A percentile compares a stretch with the other conserved stretches of the same genome.
These are phyloP conservation scores for Epistrophe eligans DNA, from an alignment of 2,888 invertebrate genomes.

Conservation along the genomic window DNA sequence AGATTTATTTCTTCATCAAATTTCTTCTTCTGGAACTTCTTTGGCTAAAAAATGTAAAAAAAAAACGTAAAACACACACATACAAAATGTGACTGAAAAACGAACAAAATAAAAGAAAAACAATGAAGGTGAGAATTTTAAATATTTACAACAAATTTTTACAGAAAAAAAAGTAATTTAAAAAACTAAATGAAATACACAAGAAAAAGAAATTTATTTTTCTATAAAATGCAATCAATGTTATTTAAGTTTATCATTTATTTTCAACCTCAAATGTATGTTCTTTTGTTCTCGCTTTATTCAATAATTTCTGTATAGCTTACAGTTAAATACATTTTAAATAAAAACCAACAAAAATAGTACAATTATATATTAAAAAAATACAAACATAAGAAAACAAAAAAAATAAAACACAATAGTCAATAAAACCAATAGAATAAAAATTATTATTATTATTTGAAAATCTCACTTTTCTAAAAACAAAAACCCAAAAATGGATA, in stretches of 20 bases:
- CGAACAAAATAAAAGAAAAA: slow-evolving; percentile 22
- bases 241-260: slow-evolving; percentile 41
- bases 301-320: slow-evolving; percentile 50
- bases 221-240: slow-evolving; percentile 65
- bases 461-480: slow-evolving; percentile 74
- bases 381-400: slow-evolving; percentile 41
- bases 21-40: slow-evolving; percentile 75
- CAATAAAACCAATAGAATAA: slow-evolving; percentile 73
- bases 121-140: slow-evolving; percentile 73
- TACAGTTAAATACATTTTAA: slow-evolving; percentile 63
- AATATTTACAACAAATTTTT: slow-evolving; percentile 64
- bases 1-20: slow-evolving; percentile 65
- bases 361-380: slow-evolving; percentile 74
- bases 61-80: slow-evolving; percentile 10
- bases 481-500: slow-evolving; percentile 22
- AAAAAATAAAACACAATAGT: slow-evolving; percentile 65
- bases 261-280: slow-evolving; percentile 12
- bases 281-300: not conserved
- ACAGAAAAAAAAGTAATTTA: slow-evolving; percentile 13
- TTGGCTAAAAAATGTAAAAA: slow-evolving; percentile 52
- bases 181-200: slow-evolving; percentile 21
- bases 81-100: slow-evolving; percentile 33
- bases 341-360: slow-evolving; percentile 65
- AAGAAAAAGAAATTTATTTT: slow-evolving; percentile 59
- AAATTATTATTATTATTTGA: slow-evolving; percentile 69